A percentile compares a stretch with the other conserved stretches of the same genome.
Conservation (phyloP, 2,888 invertebrate genomes). For the Eristalinus aeneus region DNA sequence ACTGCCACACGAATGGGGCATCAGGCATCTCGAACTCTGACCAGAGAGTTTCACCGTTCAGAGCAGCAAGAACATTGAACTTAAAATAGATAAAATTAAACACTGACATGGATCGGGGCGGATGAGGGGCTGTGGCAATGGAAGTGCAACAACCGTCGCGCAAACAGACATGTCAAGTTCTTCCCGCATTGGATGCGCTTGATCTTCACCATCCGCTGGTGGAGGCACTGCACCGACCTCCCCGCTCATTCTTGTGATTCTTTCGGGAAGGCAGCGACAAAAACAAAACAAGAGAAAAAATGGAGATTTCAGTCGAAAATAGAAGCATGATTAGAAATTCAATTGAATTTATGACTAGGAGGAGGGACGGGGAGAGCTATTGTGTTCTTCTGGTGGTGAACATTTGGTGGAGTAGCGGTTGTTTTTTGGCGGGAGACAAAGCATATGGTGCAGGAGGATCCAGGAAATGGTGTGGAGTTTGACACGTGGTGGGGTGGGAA, state of each 20-base stretch:
- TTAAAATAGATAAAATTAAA: constrained; percentile 62
- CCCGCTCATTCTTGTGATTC: constrained; percentile 21
- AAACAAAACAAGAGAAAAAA: background rate
- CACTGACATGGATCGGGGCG: background rate
- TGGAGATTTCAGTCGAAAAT: constrained; percentile 29
- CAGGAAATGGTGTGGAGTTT: background rate
- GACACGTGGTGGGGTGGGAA: background rate
- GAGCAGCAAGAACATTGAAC: constrained; percentile 55
- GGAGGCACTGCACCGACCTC: background rate
- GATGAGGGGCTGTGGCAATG: constrained; percentile 23
- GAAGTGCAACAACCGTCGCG: constrained; percentile 58
- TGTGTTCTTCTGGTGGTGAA: background rate
- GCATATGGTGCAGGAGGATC: background rate
- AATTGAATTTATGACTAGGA: constrained; percentile 64
- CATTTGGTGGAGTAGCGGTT: background rate
- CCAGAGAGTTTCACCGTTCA: constrained; percentile 13
- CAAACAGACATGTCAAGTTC: constrained; percentile 59
- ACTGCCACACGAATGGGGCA: constrained; percentile 42
- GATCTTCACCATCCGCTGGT: constrained; percentile 11
- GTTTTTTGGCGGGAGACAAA: constrained; percentile 14
- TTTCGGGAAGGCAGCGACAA: background rate
- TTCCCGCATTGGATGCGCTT: constrained; percentile 53
- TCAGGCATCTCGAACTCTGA: constrained; percentile 55
- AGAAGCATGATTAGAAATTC: constrained; percentile 65
- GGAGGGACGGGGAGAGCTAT: constrained; percentile 5